Evolutionary conservation across 2,113 vertebrate species (phyloP).

Genomic region (Megaceryle maxima): DNA sequence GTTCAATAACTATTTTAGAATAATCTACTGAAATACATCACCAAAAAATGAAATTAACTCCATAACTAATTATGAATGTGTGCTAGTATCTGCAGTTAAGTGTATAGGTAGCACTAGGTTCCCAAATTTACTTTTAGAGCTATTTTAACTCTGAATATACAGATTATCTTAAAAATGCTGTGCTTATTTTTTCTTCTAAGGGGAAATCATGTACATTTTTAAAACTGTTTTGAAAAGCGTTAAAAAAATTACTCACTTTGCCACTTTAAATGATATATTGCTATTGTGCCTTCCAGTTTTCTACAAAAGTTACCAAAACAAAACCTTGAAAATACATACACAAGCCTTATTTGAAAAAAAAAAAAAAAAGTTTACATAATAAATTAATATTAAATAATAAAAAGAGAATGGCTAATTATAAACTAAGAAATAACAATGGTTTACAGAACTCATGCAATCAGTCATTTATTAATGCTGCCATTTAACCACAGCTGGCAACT

Average conservation of each 20-base stretch:
- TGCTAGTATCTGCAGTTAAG: background rate
- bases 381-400: background rate
- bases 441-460: background rate
- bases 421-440: background rate
- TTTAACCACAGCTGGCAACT: background rate
- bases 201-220: background rate
- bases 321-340: background rate
- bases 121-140: background rate
- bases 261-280: background rate
- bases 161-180: background rate
- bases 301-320: background rate
- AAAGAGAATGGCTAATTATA: fast-evolving
- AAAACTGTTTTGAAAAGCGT: background rate
- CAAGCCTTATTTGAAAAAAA: background rate
- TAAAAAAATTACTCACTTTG: background rate
- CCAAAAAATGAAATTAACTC: background rate
- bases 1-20: background rate
- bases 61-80: background rate
- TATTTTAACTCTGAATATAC: background rate
- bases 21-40: background rate
- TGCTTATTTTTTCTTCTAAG: background rate
- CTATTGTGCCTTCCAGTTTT: background rate
- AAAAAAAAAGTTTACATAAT: background rate
- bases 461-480: background rate
- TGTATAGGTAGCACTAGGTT: background rate